Percentiles rank a stretch among this genome's conserved stretches.
These are phyloP conservation scores for Bombycilla garrulus DNA, from an alignment of 2,113 vertebrate genomes.

Conservation along the genomic window DNA sequence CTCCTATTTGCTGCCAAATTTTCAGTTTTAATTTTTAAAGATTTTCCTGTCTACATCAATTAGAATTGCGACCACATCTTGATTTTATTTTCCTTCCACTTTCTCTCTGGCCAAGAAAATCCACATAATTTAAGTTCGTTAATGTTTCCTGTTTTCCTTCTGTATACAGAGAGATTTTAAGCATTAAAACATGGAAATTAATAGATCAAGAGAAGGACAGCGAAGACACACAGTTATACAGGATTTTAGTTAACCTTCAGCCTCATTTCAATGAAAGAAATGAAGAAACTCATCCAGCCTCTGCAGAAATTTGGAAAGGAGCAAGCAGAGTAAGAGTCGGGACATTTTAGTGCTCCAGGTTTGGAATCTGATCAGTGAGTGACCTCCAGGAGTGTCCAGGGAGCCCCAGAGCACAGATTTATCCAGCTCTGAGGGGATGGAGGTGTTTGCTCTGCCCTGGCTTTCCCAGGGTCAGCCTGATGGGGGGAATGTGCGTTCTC, in stretches of 20 bases:
- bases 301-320: neutral
- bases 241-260: neutral
- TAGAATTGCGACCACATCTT: neutral
- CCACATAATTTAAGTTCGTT: neutral
- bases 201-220: neutral
- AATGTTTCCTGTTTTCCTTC: neutral
- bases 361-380: neutral
- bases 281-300: neutral
- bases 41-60: neutral
- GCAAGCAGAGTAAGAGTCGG: neutral
- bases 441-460: neutral
- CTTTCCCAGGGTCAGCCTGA: neutral
- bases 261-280: neutral
- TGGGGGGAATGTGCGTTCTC: neutral
- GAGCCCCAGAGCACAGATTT: neutral
- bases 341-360: neutral
- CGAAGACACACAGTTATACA: neutral
- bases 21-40: neutral
- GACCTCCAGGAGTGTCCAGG: neutral
- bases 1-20: neutral
- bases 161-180: neutral
- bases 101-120: neutral
- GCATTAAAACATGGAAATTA: neutral
- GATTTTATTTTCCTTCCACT: neutral
- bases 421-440: rapidly evolving